Base-by-base conservation (phyloP, 30 jellyfish, hydroid and myxozoan genomes). In the Pseudorhiza aurosa region DNA sequence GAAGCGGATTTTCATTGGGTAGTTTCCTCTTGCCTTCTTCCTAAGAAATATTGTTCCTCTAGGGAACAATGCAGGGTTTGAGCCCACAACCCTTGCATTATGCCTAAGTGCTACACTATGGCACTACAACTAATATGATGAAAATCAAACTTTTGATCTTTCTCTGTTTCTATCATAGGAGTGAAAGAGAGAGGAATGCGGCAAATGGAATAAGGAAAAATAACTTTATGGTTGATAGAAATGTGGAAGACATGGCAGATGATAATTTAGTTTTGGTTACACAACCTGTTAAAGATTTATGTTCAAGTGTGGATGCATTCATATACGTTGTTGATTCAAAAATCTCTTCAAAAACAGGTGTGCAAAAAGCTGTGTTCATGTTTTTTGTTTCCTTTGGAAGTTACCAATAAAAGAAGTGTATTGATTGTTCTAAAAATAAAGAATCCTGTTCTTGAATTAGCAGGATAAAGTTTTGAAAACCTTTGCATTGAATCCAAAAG, bases 281-380 rank as follows among this genome's bases (percentile, higher is more conserved):
- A 15, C 97, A 93, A 64, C 97, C 97, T 2, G 97, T 87, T 17
- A 81, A 60, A 73, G 96, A 93, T 29, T 87, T 93, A 1, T 93
- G 99, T 67, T 29, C 91, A 19, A 87, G 95, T 39, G 93, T 93
- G 30, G 99, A 93, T 83, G 99, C 96, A 22, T 93, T 93, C 51
- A 76, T 93, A 1, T 87, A 80, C 62, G 95, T 93, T 2, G 92
- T 93, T 14, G 96, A 93, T 51, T 90, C 97, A 68, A 68, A 87
- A 1, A 27, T 53, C 82, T 56, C 9, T 8, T 37, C 70, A 58
- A 59, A 71, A 18, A 68, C 55, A 71, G 95, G 87, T 68, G 44
- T 2, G 47, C 9, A 4, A n/a, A n/a, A n/a, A n/a, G n/a, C n/a
- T n/a, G n/a, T n/a, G n/a, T n/a, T n/a, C n/a, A n/a, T n/a, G n/a